Evolutionary conservation across 2,797 vertebrate species (phyloP).

Genomic region (Orientallactaga sibirica): DNA sequence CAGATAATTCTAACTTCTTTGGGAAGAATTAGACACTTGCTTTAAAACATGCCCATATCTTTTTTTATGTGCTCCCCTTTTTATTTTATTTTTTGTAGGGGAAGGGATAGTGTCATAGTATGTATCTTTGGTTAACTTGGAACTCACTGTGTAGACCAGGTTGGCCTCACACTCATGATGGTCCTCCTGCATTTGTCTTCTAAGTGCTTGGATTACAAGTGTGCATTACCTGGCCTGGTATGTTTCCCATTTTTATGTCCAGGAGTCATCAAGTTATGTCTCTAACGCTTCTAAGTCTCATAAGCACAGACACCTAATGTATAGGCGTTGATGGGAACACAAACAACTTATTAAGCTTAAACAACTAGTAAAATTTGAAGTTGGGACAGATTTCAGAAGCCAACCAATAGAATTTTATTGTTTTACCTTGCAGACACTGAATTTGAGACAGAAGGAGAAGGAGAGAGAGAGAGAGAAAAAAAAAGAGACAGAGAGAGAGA

Average conservation of each 20-base stretch:
- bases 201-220: not conserved
- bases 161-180: not conserved
- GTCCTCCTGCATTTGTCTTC: not conserved
- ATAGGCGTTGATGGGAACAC: not conserved
- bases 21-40: constrained; percentile 50
- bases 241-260: not conserved
- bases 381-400: constrained; percentile 4
- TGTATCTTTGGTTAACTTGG: not conserved
- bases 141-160: not conserved
- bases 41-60: not conserved
- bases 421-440: constrained; percentile 3
- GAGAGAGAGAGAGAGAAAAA: not conserved
- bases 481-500: not conserved
- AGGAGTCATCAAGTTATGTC: not conserved
- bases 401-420: not conserved
- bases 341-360: constrained; percentile 43
- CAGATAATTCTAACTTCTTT: constrained; percentile 27
- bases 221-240: not conserved
- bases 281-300: not conserved
- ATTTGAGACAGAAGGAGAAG: not conserved
- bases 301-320: constrained; percentile 38
- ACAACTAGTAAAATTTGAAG: constrained; percentile 30
- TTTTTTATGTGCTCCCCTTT: not conserved
- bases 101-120: not conserved
- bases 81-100: not conserved